Base-by-base conservation (phyloP, 2,797 vertebrate genomes). In the Danio kyathit region DNA sequence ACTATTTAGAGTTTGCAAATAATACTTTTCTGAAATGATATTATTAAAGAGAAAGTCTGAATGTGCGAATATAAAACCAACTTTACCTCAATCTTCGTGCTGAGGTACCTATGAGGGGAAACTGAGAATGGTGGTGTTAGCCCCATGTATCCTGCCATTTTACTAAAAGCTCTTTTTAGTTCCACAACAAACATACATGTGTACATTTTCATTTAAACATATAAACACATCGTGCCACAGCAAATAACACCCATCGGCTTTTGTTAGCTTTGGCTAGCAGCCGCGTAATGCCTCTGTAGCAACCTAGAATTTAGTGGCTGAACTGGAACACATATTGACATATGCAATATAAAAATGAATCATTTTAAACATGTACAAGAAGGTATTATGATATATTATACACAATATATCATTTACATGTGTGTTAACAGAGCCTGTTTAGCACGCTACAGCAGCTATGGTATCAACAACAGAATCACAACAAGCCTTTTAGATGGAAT, bases 211-310 rank as follows among this genome's bases (percentile, higher is more conserved):
- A 29, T 29, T 29, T 29, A 66, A 14, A 57, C 6, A 13, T 7
- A 17, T 17, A 57, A 44, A 38, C 41, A 56, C 12, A 57, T 46
- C 41, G 12, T 29, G 46, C 21, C 17, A 61, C 11, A 13, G 43
- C 12, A 43, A 61, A 60, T 21, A 66, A 71, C 57, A 79, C 6
- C 38, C 11, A 60, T 10, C 44, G 75, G 77, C 77, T 79, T 63
- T 79, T 79, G 77, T 79, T 79, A 79, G 77, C 77, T 41, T 60
- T 52, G 46, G 76, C 76, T 79, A 79, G 70, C 65, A 63, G 46
- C 46, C 66, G 70, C 57, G 3, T 17, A 71, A 14, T 61, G 38
- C 13, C 48, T 29, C 12, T 43, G 46, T 63, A 4, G 13, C 44
- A 59, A 57, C 21, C 19, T 5, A 67, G 19, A 63, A 57, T 17